Evolutionary conservation across 2,888 invertebrate species (phyloP).

Genomic region (Tenthredo distinguenda): DNA sequence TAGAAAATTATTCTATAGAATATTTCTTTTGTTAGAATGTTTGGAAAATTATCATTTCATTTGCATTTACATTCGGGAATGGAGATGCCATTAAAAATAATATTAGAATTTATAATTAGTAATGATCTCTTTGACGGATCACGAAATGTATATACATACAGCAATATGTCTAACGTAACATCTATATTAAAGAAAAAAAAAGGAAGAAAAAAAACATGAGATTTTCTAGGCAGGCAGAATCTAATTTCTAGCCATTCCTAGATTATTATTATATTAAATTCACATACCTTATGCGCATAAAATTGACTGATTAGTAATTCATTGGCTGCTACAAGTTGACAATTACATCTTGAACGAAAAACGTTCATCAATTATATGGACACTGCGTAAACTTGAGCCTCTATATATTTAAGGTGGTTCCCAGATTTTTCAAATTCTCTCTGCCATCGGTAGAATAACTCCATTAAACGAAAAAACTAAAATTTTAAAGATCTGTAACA

Average conservation of each 20-base stretch:
- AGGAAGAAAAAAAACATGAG: neutral
- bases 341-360: constrained; percentile 27
- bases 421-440: constrained; percentile 25
- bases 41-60: constrained; percentile 10
- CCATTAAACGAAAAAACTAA: neutral
- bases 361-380: constrained; percentile 11
- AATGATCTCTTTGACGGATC: constrained; percentile 18
- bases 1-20: constrained; percentile 1
- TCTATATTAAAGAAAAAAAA: constrained; percentile 1
- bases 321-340: constrained; percentile 45
- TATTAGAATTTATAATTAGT: constrained; percentile 23
- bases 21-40: neutral
- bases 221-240: constrained; percentile 31
- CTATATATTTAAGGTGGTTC: constrained; percentile 22
- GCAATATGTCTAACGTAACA: constrained; percentile 24
- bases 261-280: constrained; percentile 42
- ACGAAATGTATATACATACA: constrained; percentile 7
- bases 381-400: constrained; percentile 28
- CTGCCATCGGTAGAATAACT: neutral
- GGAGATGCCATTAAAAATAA: constrained; percentile 34
- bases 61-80: constrained; percentile 38
- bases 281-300: constrained; percentile 50
- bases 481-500: neutral
- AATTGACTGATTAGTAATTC: constrained; percentile 52
- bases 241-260: constrained; percentile 30